Evolutionary conservation across 2,888 invertebrate species (phyloP).

Genomic region (Spisula subtruncata): DNA sequence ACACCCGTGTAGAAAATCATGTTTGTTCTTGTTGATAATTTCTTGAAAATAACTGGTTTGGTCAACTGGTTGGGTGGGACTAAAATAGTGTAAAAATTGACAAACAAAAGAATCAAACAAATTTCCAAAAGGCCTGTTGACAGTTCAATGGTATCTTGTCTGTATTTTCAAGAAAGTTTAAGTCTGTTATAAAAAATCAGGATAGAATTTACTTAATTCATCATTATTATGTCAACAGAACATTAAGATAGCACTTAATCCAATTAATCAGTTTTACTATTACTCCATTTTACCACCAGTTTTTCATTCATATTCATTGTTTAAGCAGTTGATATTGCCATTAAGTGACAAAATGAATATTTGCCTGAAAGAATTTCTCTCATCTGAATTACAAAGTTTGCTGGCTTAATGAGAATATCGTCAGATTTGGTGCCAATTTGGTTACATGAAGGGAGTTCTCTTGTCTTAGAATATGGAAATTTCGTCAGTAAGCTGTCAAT

Average conservation of each 20-base stretch:
- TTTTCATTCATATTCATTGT: constrained; percentile 18
- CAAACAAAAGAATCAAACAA: too few species aligned
- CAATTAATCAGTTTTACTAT: neutral
- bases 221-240: neutral
- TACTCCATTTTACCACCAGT: neutral
- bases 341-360: constrained; percentile 43
- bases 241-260: neutral
- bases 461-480: constrained; percentile 3
- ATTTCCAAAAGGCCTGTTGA: too few species aligned
- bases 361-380: constrained; percentile 29
- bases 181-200: too few species aligned
- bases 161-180: too few species aligned
- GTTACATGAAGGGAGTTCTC: constrained; percentile 13
- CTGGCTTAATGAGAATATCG: constrained; percentile 32
- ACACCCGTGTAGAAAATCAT: too few species aligned
- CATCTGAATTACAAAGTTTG: constrained; percentile 47
- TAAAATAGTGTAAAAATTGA: too few species aligned
- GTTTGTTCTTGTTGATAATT: too few species aligned
- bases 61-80: too few species aligned
- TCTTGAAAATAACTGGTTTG: too few species aligned
- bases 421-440: constrained; percentile 37
- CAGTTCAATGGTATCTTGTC: too few species aligned
- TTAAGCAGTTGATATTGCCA: neutral
- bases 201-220: too few species aligned
- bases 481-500: neutral